A percentile compares a stretch with the other conserved stretches of the same genome.
phyloP scores from a whole-genome alignment of 2,888 invertebrate genomes.

The Monochamus alternatus region DNA sequence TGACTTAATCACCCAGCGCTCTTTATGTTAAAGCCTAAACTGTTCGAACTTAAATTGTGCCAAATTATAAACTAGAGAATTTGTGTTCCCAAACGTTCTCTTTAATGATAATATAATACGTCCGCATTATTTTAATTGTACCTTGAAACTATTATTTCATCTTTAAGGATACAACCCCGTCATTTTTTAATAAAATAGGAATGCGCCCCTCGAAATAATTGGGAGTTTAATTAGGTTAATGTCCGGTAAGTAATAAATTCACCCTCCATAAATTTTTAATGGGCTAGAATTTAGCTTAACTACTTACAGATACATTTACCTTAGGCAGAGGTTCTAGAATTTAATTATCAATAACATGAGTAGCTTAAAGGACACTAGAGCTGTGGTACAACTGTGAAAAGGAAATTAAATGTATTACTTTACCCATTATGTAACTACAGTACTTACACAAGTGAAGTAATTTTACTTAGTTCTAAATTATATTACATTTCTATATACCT shows the following conservation, averaged over 20 bases:
- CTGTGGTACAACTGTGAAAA: too few species aligned
- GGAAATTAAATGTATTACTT: too few species aligned
- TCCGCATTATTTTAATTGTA: constrained; percentile 52
- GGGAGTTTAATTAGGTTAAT: constrained; percentile 19
- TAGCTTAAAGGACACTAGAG: too few species aligned
- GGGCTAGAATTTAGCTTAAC: neutral
- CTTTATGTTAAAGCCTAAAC: constrained; percentile 38
- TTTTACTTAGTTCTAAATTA: too few species aligned
- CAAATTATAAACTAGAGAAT: constrained; percentile 51
- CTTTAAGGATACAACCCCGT: constrained; percentile 19
- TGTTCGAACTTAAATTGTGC: constrained; percentile 48
- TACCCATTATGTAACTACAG: too few species aligned
- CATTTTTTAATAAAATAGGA: constrained; percentile 35
- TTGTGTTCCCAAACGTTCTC: constrained; percentile 45
- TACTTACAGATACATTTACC: too few species aligned
- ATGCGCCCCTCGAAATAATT: constrained; percentile 20
- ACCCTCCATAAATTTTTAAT: constrained; percentile 1
- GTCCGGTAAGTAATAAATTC: neutral
- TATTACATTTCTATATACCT: too few species aligned
- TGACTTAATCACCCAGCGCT: constrained; percentile 35
- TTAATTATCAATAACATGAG: too few species aligned
- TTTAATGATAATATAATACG: constrained; percentile 53
- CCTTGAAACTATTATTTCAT: constrained; percentile 29
- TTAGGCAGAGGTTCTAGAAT: too few species aligned
- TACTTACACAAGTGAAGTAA: too few species aligned